Conservation (phyloP, 92 coral and sea anemone species). For the Metridium senile region DNA sequence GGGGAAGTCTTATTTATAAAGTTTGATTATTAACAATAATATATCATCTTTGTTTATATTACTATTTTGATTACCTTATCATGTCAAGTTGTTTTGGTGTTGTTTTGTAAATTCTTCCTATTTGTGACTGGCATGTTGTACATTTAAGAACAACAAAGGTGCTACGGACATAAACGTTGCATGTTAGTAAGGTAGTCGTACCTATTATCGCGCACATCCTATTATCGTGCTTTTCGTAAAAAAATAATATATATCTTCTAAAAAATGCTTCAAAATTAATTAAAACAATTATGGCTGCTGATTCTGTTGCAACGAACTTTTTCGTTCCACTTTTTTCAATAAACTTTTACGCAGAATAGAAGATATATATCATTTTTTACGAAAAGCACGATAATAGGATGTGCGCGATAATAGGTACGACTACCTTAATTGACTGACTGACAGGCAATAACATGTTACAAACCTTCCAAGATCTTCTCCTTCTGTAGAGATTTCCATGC, state of each 20-base stretch:
- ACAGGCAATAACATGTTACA: not conserved
- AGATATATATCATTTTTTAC: no score
- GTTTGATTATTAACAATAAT: no score
- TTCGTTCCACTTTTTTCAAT: no score
- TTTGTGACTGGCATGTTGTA: constrained; percentile 14
- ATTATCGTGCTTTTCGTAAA: no score
- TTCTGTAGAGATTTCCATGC: constrained; percentile 43
- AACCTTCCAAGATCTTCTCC: constrained; percentile 49
- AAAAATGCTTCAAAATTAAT: no score
- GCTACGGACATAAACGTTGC: not conserved
- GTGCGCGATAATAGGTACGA: no score
- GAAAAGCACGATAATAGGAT: no score
- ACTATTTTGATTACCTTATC: constrained; percentile 16
- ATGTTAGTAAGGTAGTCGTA: not conserved
- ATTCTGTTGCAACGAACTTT: not conserved
- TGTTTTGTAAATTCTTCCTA: constrained; percentile 41
- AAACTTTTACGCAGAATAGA: no score
- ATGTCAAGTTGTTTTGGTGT: constrained; percentile 36
- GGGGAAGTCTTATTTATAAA: no score
- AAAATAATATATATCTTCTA: no score
- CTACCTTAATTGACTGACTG: not conserved
- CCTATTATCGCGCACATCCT: no score
- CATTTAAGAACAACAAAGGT: constrained; percentile 34
- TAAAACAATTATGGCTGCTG: no score
- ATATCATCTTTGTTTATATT: not conserved